Percentiles rank a stretch among this genome's conserved stretches.
Evolutionary conservation across 2,888 invertebrate species (phyloP).

Genomic region (Euzophera pinguis): DNA sequence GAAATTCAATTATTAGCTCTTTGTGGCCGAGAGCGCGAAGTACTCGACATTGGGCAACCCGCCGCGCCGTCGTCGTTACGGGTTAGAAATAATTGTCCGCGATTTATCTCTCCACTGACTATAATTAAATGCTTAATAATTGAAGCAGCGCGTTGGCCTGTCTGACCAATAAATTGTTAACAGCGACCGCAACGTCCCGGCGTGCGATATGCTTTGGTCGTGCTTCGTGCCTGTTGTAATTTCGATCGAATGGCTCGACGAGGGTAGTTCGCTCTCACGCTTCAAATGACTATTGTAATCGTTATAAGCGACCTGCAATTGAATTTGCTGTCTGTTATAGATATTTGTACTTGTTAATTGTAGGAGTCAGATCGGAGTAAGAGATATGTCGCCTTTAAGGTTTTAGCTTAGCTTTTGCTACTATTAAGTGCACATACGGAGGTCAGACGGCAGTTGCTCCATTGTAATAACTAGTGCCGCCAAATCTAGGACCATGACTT

Average conservation of each 20-base stretch:
- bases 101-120: constrained; percentile 64
- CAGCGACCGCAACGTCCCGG: constrained; percentile 29
- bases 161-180: constrained; percentile 57
- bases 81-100: constrained; percentile 68
- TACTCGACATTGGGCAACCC: constrained; percentile 62
- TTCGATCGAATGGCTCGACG: constrained; percentile 53
- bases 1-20: constrained; percentile 74
- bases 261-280: constrained; percentile 72
- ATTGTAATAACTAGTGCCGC: too few relatives aligned
- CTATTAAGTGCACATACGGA: too few relatives aligned
- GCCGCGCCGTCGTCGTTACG: constrained; percentile 59
- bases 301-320: constrained; percentile 53
- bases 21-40: constrained; percentile 52
- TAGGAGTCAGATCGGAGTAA: constrained; percentile 21
- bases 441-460: too few relatives aligned
- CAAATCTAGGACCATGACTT: too few relatives aligned
- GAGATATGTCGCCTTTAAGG: too few relatives aligned
- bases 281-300: constrained; percentile 60
- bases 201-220: constrained; percentile 53
- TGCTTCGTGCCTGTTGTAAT: constrained; percentile 67
- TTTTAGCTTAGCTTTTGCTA: too few relatives aligned
- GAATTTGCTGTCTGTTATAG: constrained; percentile 35
- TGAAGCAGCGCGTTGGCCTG: constrained; percentile 55
- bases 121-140: constrained; percentile 74
- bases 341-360: constrained; percentile 23